Base-by-base conservation (phyloP, 2,797 vertebrate species). In the Galagoides demidoff region DNA sequence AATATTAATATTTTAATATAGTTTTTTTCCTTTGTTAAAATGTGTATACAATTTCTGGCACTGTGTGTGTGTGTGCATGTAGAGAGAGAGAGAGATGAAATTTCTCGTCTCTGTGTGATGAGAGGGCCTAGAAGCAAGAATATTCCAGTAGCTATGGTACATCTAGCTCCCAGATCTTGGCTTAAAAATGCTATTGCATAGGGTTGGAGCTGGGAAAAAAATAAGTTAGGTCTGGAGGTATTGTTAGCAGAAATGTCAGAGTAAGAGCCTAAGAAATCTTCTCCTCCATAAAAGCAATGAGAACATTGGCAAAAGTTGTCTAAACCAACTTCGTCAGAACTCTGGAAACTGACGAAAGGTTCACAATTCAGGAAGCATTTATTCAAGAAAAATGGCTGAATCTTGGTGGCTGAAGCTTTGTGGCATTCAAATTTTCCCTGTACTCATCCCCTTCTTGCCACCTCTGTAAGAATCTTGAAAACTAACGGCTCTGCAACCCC, bases 401-500 rank as follows among this genome's bases (percentile, higher is more conserved):
- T 92, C 31, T 92, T 63, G 85, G 16, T 52, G 49, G 49, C 49
- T 16, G 4, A 78, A 64, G 31, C 49, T 95, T 61, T 73, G 55
- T 64, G 27, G 59, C 31, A 79, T 95, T 68, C 70, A 64, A 96
- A 57, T 29, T 52, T 87, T 81, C 11, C n/a, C 37, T 89, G 43
- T 77, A 85, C 39, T 4, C 55, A 89, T 55, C 59, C 29, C 55
- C 57, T 95, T 94, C 66, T 89, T 45, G 39, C 17, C 12, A 61
- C 45, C 23, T 93, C 57, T 39, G 37, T 13, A 91, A 78, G 23
- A 77, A 39, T 49, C 39, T 77, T 85, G 49, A 81, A 94, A 94
- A 93, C 25, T 74, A 97, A 90, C 31, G 92, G n/a, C 25, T 66
- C 89, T 95, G 52, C 43, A 89, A 66, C 93, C 13, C 55, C 77